Evolutionary conservation across 2,797 vertebrate species (phyloP).

Genomic region (Alosa sapidissima): DNA sequence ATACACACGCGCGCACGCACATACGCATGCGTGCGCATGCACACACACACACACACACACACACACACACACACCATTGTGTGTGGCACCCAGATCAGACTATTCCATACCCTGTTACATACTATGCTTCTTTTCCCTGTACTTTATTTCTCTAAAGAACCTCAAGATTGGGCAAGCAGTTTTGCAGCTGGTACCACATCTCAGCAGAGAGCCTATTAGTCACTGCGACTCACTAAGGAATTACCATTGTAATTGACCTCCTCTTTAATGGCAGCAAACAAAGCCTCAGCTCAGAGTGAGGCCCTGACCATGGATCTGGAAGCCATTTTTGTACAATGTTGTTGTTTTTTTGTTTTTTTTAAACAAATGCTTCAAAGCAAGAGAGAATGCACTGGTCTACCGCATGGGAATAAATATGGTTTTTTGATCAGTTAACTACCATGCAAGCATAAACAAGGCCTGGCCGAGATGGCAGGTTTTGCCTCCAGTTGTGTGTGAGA

Average conservation of each 20-base stretch:
- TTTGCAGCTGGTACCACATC: constrained; percentile 1
- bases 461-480: constrained; percentile 35
- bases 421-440: constrained; percentile 86
- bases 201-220: background rate
- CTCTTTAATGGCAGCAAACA: constrained; percentile 12
- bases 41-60: background rate
- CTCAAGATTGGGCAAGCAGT: background rate
- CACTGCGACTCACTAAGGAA: background rate
- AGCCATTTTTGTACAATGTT: constrained; percentile 36
- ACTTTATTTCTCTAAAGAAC: background rate
- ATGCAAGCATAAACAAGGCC: constrained; percentile 64
- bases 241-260: background rate
- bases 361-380: constrained; percentile 59
- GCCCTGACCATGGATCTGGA: constrained; percentile 4
- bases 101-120: background rate
- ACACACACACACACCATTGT: background rate
- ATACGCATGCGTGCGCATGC: background rate
- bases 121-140: background rate
- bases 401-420: constrained; percentile 81
- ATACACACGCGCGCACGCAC: background rate
- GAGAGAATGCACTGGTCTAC: constrained; percentile 77
- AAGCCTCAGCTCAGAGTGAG: background rate
- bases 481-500: background rate
- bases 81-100: too few relatives aligned
- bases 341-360: constrained; percentile 78